Evolutionary conservation across 2,888 invertebrate genomes (phyloP).

Genomic region (Prenolepis imparis): DNA sequence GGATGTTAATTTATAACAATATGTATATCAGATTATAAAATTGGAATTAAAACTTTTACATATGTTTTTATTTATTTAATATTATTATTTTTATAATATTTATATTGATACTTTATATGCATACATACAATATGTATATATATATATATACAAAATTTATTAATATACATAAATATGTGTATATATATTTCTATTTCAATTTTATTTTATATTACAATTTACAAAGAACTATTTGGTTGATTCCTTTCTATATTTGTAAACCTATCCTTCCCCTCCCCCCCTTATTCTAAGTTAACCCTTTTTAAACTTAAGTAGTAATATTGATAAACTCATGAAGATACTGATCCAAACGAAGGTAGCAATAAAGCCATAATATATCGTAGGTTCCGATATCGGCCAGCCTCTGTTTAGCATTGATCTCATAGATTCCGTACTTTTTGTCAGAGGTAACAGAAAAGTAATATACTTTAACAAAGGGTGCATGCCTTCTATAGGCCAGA

Average conservation of each 20-base stretch:
- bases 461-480: constrained; percentile 91
- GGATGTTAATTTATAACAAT: neutral
- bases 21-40: neutral
- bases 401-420: constrained; percentile 95
- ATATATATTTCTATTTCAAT: neutral
- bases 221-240: constrained; percentile 9
- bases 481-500: constrained; percentile 98
- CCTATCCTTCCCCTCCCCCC: neutral
- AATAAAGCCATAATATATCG: constrained; percentile 94
- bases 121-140: too few species aligned
- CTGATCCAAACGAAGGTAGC: constrained; percentile 93
- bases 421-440: constrained; percentile 95
- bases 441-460: constrained; percentile 93
- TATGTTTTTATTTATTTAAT: neutral
- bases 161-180: neutral
- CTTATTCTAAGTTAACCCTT: constrained; percentile 89
- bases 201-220: constrained; percentile 16
- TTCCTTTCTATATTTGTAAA: neutral
- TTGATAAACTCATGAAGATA: constrained; percentile 91
- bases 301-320: constrained; percentile 93
- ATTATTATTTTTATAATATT: neutral
- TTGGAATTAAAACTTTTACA: neutral
- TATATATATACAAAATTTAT: neutral
- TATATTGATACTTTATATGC: too few species aligned
- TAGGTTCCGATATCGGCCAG: constrained; percentile 91